phyloP scores from a whole-genome alignment of 2,888 invertebrate genomes.

The Conchocele bisecta region DNA sequence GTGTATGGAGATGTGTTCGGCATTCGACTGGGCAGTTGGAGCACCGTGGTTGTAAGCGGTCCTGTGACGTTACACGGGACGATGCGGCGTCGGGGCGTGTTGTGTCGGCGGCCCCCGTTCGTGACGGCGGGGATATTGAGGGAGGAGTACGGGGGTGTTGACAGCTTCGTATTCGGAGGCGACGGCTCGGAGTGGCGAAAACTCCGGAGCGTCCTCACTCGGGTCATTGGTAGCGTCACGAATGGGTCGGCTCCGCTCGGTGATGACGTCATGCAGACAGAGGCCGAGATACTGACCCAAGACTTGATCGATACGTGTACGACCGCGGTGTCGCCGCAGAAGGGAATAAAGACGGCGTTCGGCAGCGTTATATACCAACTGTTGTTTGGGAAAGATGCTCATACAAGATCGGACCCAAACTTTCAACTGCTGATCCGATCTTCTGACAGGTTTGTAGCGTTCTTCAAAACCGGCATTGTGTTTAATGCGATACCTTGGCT shows the following conservation, averaged over 20 bases:
- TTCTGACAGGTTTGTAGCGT: conserved; percentile 27
- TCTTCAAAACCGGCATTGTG: conserved; percentile 52
- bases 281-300: neutral
- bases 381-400: conserved; percentile 38
- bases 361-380: conserved; percentile 51
- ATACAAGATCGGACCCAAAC: conserved; percentile 30
- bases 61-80: conserved; percentile 34
- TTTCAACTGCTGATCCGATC: conserved; percentile 16
- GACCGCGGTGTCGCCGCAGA: too few relatives aligned
- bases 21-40: conserved; percentile 56
- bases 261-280: neutral
- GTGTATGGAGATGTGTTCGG: conserved; percentile 58
- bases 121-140: conserved; percentile 23
- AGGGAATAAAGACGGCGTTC: too few relatives aligned
- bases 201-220: too few relatives aligned
- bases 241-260: too few relatives aligned
- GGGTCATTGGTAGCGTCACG: too few relatives aligned
- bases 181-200: too few relatives aligned
- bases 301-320: too few relatives aligned
- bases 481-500: conserved; percentile 64
- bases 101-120: conserved; percentile 52
- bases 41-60: conserved; percentile 59
- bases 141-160: too few relatives aligned
- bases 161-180: too few relatives aligned
- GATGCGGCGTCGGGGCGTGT: conserved; percentile 30